Base-by-base conservation (phyloP, 2,113 vertebrate species). In the Tichodroma muraria region DNA sequence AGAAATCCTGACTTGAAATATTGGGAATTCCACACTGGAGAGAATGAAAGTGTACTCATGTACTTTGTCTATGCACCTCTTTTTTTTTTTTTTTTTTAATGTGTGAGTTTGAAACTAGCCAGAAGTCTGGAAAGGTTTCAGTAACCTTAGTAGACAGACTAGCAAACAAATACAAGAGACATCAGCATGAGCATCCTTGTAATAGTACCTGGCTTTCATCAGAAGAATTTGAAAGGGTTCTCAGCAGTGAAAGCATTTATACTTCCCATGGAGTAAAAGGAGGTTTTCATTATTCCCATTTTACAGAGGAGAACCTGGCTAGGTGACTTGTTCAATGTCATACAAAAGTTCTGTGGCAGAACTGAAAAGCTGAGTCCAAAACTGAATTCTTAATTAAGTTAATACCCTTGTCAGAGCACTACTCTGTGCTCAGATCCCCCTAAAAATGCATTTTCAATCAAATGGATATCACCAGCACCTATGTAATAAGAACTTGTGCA, bases 201-300 rank as follows among this genome's bases (percentile, higher is more conserved):
- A 82, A 82, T 49, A 80, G 66, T 65, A 94, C 81, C 92, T 95
- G 92, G 81, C 88, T 96, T 91, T 93, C 81, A 76, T 83, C 92
- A 95, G 53, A 71, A 89, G 70, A 57, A 77, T 91, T 91, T 93
- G 73, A 91, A 89, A 88, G 45, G 5, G 11, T 79, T 88, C 63
- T 80, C 38, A 95, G 76, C 44, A 80, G 75, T 57, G 49, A 72
- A 91, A 91, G 40, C 79, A 71, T 72, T 94, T 94, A 40, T 68
- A 52, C n/a, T 88, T 93, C 63, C 63, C 16, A 2, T 45, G 56
- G 68, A 85, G 80, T 61, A 94, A 89, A 94, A 91, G 59, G 42
- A 80, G 42, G 28, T 88, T 94, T 96, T 88, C 45, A 65, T 91
- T 91, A 80, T 42, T 50, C 30, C 27, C 30, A 42, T 91, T 88